Evolutionary conservation across 2,113 vertebrate species (phyloP), one percentile per base, ranked within the genome.

Genomic region (Apaloderma vittatum): DNA sequence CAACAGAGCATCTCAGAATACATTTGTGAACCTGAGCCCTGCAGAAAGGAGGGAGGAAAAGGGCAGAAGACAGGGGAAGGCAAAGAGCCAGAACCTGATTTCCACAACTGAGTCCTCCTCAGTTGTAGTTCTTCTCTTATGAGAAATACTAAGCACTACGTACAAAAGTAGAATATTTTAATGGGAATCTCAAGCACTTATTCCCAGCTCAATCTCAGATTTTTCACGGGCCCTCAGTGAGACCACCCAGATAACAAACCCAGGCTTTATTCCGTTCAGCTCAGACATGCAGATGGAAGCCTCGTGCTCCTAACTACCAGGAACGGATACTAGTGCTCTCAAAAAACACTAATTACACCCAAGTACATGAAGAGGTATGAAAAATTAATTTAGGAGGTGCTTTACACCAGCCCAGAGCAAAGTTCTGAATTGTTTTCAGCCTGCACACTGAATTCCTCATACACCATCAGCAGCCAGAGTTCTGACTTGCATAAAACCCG

Each of bases 1-100:
- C 61, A 74, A 32, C 29, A 81, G 40, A 71, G 68, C 26, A 75
- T 63, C 59, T 43, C 59, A 86, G 36, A 83, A 37, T 8, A 32
- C 32, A 21, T 5, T 63, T 45, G 49, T 43, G 43, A 95, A 55
- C 74, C 17, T 5, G 2, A 67, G 34, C 37, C 52, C 95, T 96
- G 83, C 57, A 93, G 79, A 96, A 94, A 82, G 34, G 68, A 66
- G 91, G 79, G 61, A 92, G 26, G 30, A 55, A 74, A 80, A 86
- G 61, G 32, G 14, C 68, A 95, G 49, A 80, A 58, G 36, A 58
- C 51, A 80, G 14, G 4, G 17, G 51, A 21, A 66, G 51, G 48
- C 65, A 84, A 78, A 67, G 66, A 89, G 37, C 23, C 37, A 22
- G 65, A 93, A 76, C 32, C 12, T 32, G n/a, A 51, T 15, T 70